phyloP scores from a whole-genome alignment of 2,888 invertebrate species.

The Koerneria pararmatus region DNA sequence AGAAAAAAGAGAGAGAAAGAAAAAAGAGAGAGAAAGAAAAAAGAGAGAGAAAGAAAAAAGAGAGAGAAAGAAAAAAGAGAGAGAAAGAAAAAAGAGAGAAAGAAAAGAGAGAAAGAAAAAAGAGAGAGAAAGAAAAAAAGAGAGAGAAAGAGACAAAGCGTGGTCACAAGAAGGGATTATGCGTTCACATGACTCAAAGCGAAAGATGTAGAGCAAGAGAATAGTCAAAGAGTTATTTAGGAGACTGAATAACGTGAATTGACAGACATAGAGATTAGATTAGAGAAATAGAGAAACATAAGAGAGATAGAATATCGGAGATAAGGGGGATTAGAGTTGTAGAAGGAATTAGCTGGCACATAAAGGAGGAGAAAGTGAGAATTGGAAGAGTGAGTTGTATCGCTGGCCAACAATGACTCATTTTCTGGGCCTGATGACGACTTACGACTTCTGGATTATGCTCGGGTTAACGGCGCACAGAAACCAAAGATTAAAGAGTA shows the following conservation, averaged over 20 bases:
- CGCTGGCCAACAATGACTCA: too few relatives aligned
- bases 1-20: slow-evolving; percentile 8
- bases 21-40: background rate
- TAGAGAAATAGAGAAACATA: background rate
- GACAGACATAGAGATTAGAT: slow-evolving; percentile 7
- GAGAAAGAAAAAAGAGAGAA: background rate
- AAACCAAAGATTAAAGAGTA: too few relatives aligned
- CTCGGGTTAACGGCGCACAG: too few relatives aligned
- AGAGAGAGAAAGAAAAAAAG: background rate
- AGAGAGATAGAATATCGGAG: slow-evolving; percentile 1
- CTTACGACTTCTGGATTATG: too few relatives aligned
- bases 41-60: slow-evolving; percentile 13
- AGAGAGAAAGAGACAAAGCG: slow-evolving; percentile 6
- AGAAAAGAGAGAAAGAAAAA: background rate
- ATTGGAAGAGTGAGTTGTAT: too few relatives aligned
- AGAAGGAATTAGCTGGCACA: background rate
- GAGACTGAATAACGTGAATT: background rate
- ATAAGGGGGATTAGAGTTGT: background rate
- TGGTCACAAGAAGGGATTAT: background rate
- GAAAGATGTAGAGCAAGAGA: slow-evolving; percentile 5
- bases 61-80: slow-evolving; percentile 8
- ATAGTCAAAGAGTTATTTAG: background rate
- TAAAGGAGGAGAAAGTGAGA: background rate
- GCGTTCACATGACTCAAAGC: background rate
- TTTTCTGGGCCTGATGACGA: too few relatives aligned